Conservation (phyloP, 2,113 vertebrate species). For the Hemicordylus capensis region DNA sequence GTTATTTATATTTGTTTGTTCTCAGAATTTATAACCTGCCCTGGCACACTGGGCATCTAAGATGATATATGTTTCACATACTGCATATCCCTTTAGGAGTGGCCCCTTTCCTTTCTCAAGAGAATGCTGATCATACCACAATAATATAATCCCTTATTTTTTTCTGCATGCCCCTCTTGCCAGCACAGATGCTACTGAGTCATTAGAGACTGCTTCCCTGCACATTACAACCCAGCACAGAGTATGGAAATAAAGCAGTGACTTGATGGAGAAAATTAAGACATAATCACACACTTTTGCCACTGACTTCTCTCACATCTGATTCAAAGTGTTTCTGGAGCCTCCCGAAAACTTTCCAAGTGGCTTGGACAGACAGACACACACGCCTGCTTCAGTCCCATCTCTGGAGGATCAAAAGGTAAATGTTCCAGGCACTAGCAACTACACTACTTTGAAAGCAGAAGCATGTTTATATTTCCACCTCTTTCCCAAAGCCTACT, state of each 20-base stretch:
- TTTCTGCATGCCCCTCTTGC: neutral
- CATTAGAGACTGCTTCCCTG: neutral
- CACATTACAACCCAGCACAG: neutral
- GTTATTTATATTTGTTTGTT: neutral
- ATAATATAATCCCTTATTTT: neutral
- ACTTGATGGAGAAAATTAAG: neutral
- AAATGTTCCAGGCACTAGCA: constrained; percentile 16
- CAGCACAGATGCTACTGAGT: neutral
- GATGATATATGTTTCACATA: neutral
- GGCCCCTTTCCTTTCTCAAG: neutral
- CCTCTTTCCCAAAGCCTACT: constrained; percentile 11
- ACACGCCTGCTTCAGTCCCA: neutral
- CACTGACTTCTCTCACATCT: constrained; percentile 3
- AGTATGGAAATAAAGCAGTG: neutral
- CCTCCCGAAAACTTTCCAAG: neutral
- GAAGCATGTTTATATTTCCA: constrained; percentile 25
- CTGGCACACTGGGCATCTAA: neutral
- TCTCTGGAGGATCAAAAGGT: constrained; percentile 13
- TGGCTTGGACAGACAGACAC: neutral
- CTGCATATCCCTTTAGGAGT: neutral
- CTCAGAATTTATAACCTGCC: neutral
- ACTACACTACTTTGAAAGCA: constrained; percentile 6
- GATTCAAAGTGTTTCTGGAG: constrained; percentile 13
- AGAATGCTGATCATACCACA: neutral
- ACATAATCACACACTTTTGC: neutral